A percentile compares a stretch with the other conserved stretches of the same genome.
Evolutionary conservation across 2,113 vertebrate genomes (phyloP).

Genomic region (Cichladusa arquata): DNA sequence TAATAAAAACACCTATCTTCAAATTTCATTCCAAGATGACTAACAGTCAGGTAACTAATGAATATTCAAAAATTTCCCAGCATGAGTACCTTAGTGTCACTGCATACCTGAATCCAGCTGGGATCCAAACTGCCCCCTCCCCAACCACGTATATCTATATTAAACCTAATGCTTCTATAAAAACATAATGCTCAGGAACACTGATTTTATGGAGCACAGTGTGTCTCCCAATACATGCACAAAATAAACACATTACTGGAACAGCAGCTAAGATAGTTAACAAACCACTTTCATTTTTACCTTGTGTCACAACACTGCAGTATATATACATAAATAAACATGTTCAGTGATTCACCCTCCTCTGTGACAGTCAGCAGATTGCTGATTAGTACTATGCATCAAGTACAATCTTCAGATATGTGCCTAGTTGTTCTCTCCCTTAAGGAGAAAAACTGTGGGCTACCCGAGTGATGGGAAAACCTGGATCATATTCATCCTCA

Average conservation of each 20-base stretch:
- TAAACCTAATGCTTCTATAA: not conserved
- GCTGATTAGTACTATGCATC: not conserved
- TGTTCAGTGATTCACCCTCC: not conserved
- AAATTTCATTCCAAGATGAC: not conserved
- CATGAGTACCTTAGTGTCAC: not conserved
- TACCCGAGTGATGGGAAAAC: not conserved
- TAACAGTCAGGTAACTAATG: too few species aligned
- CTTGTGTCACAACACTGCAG: not conserved
- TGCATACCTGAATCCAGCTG: accelerated
- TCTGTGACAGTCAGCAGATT: not conserved
- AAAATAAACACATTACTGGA: not conserved
- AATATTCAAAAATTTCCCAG: not conserved
- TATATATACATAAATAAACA: conserved; percentile 14
- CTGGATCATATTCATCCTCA: not conserved
- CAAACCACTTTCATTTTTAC: not conserved
- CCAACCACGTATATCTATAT: not conserved
- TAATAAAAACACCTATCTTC: not conserved
- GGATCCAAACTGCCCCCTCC: not conserved
- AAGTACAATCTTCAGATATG: not conserved
- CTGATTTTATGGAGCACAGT: not conserved
- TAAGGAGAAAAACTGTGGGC: not conserved
- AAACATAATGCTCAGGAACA: not conserved
- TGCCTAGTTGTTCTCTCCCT: not conserved
- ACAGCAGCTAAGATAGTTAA: not conserved
- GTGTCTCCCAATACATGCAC: not conserved